phyloP scores from a whole-genome alignment of 2,888 invertebrate species.

The Lepeophtheirus nordmannii region DNA sequence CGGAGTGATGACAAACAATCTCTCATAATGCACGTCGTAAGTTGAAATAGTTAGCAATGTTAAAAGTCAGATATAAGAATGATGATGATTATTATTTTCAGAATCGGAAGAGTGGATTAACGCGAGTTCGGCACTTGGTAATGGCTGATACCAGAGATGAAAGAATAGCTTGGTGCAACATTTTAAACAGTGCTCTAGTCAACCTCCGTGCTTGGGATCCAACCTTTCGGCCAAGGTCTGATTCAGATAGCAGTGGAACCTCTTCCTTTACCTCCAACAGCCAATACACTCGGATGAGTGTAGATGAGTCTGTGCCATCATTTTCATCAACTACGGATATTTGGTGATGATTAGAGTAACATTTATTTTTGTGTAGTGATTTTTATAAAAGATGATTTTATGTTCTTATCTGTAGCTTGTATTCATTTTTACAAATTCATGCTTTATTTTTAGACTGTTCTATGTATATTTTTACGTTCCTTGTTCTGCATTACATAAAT shows the following conservation, averaged over 20 bases:
- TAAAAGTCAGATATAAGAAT: background rate
- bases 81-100: slow-evolving; percentile 32
- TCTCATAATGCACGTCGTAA: slow-evolving; percentile 19
- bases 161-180: slow-evolving; percentile 67
- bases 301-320: too few species aligned
- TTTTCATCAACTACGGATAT: too few species aligned
- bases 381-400: too few species aligned
- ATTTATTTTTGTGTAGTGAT: too few species aligned
- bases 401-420: too few species aligned
- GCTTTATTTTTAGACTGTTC: too few species aligned
- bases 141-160: slow-evolving; percentile 86
- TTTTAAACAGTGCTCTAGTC: slow-evolving; percentile 64
- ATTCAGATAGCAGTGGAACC: background rate
- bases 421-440: too few species aligned
- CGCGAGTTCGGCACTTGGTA: slow-evolving; percentile 51
- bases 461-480: too few species aligned
- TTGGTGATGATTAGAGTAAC: too few species aligned
- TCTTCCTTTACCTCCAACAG: too few species aligned
- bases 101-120: slow-evolving; percentile 14
- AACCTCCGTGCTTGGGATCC: slow-evolving; percentile 57
- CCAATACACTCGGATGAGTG: too few species aligned
- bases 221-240: slow-evolving; percentile 29
- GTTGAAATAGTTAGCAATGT: background rate
- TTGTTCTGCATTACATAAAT: too few species aligned
- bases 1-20: slow-evolving; percentile 49